These are phyloP conservation scores for Scrobipalpa atriplicella DNA, from an alignment of 2,888 invertebrate species.

Conservation along the genomic window DNA sequence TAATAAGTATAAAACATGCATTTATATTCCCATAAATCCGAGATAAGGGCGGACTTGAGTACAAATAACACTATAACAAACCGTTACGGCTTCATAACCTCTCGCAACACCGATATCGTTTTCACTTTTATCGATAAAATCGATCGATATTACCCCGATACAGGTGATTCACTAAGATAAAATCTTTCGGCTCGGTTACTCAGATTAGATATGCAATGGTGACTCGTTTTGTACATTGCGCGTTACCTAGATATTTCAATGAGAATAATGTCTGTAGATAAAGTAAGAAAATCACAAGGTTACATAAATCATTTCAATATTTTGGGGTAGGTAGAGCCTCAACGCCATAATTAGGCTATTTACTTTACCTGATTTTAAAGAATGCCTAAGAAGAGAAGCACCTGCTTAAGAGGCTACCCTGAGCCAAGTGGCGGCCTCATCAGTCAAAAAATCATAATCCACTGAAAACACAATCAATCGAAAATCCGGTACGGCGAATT, in stretches of 20 bases:
- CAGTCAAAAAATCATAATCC: no score
- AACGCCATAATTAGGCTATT: no score
- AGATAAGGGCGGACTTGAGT: conserved; percentile 38
- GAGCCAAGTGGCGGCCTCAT: no score
- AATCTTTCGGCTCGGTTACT: conserved; percentile 41
- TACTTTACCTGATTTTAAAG: no score
- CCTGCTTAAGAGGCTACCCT: no score
- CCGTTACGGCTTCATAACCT: conserved; percentile 36
- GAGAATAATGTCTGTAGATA: not conserved
- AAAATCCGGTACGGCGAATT: no score
- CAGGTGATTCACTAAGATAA: conserved; percentile 63
- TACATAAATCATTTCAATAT: no score
- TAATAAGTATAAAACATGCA: conserved; percentile 37
- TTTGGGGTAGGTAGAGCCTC: no score
- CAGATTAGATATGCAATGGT: not conserved
- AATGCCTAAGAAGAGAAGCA: no score
- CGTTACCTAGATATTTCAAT: not conserved
- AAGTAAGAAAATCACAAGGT: not conserved
- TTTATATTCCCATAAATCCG: conserved; percentile 39
- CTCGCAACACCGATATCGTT: conserved; percentile 50
- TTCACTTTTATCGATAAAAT: conserved; percentile 70
- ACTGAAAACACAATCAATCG: no score
- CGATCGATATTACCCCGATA: conserved; percentile 56
- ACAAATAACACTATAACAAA: conserved; percentile 37
- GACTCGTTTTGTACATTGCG: conserved; percentile 4